A percentile compares a stretch with the other conserved stretches of the same genome.
These are phyloP conservation scores for Pangasius larnaudii DNA, from an alignment of 2,797 vertebrate genomes.

Conservation along the genomic window DNA sequence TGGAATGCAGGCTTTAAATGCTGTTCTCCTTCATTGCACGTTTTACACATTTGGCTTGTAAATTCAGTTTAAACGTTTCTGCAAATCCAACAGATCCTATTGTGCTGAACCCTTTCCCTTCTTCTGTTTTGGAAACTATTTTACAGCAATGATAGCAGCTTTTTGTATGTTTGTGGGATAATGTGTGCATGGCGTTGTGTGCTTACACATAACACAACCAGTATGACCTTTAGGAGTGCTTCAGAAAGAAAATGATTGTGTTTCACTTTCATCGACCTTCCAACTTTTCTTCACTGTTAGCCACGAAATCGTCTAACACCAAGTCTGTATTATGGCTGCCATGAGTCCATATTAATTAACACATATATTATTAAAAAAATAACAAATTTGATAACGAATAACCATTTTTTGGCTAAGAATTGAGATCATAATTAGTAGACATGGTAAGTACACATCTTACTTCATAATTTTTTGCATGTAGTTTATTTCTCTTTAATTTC, in stretches of 20 bases:
- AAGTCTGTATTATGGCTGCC: not conserved
- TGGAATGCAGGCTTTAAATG: not conserved
- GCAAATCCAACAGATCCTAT: not conserved
- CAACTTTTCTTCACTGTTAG: not conserved
- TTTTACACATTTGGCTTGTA: constrained; percentile 26
- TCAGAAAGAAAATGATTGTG: constrained; percentile 14
- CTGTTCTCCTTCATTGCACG: not conserved
- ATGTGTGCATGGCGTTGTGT: constrained; percentile 12
- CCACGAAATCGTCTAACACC: not conserved
- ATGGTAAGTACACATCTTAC: not conserved
- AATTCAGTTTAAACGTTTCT: constrained; percentile 7
- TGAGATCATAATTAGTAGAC: not conserved
- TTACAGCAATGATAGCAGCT: not conserved
- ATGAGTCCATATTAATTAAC: not conserved
- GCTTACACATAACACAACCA: constrained; percentile 43
- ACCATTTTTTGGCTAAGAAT: too few species aligned
- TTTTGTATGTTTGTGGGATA: constrained; percentile 15
- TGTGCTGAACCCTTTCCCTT: constrained; percentile 4
- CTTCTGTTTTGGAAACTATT: constrained; percentile 39
- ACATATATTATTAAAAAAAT: too few species aligned
- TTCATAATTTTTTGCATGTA: not conserved
- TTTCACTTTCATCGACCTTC: constrained; percentile 36
- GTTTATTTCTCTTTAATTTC: not conserved
- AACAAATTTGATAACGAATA: too few species aligned
- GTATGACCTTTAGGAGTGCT: constrained; percentile 39